Base-by-base conservation (phyloP, 2,888 invertebrate genomes). In the Tetragonula carbonaria region DNA sequence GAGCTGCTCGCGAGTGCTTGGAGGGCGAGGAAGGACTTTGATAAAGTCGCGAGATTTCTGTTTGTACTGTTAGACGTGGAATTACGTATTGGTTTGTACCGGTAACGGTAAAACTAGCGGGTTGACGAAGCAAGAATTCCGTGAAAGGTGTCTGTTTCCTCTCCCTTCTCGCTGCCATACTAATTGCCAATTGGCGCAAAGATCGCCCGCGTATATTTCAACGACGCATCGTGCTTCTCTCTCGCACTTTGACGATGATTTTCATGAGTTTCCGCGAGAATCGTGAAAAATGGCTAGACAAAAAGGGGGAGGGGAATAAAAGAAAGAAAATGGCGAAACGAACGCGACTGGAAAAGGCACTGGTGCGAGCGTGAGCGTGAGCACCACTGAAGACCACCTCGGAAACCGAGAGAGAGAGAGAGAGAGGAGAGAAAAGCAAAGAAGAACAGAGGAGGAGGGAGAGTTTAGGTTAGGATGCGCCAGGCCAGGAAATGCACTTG, bases 401-500 rank as follows among this genome's bases (percentile, higher is more conserved):
- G 28, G 72, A 53, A 74, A 21, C 53, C 57, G 11, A 21, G 51
- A 18, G 23, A 66, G 45, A 51, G 81, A 38, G 65, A 74, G 23
- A 63, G 55, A 62, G 67, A 45, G 67, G 45, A 67, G 16, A 28
- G 50, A 68, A 72, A 13, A 33, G 33, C 21, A 28, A 53, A 3
- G 70, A 70, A 53, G 53, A 33, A 80, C 63, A 75, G 73, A 75
- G 76, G 45, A 74, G 63, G 38, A 75, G 74, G 75, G 81, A 82
- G 84, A 72, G 89, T 85, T 89, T 88, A 84, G 88, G 87, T 90
- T 86, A 77, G 87, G 89, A 90, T 87, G 90, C 88, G 88, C 85
- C 89, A 89, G 86, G 92, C 90, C 93, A 93, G 94, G 94, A 94
- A 94, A 94, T 94, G 94, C 94, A 94, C 93, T 94, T 94, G 94